Evolutionary conservation across 2,113 vertebrate genomes (phyloP).

Genomic region (Phaethon lepturus): DNA sequence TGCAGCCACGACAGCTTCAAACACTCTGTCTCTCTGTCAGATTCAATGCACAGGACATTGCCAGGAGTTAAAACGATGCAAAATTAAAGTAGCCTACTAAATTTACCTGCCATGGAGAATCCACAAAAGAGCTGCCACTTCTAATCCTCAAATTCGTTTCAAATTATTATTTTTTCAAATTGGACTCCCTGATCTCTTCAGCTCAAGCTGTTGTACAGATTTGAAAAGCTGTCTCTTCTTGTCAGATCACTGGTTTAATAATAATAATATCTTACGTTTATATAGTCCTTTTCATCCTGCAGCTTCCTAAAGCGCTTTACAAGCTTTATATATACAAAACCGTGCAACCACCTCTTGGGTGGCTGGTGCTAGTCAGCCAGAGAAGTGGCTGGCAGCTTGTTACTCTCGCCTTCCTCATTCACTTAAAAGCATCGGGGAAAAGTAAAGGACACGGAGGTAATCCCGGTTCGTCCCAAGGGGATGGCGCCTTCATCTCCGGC

Average conservation of each 20-base stretch:
- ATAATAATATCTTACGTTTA: constrained; percentile 67
- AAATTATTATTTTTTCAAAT: constrained; percentile 70
- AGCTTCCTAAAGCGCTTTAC: constrained; percentile 55
- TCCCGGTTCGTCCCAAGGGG: not conserved
- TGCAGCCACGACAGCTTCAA: constrained; percentile 56
- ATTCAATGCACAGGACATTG: constrained; percentile 64
- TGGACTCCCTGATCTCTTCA: constrained; percentile 70
- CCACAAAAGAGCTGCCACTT: constrained; percentile 72
- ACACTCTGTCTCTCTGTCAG: constrained; percentile 63
- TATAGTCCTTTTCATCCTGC: constrained; percentile 56
- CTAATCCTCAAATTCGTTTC: constrained; percentile 68
- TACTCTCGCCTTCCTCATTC: not conserved
- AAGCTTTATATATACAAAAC: constrained; percentile 38
- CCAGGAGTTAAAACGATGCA: constrained; percentile 63
- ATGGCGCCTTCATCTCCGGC: fast-evolving
- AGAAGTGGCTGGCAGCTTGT: constrained; percentile 2
- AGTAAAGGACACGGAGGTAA: fast-evolving
- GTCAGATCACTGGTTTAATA: constrained; percentile 67
- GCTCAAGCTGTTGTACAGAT: constrained; percentile 65
- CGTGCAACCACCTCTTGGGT: constrained; percentile 43
- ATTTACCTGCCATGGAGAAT: constrained; percentile 69
- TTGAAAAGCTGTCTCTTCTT: constrained; percentile 69
- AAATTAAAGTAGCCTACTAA: constrained; percentile 73
- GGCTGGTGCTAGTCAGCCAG: constrained; percentile 44
- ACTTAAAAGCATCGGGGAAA: not conserved